Evolutionary conservation across 2,113 vertebrate genomes (phyloP).

Genomic region (Boleophthalmus pectinirostris): DNA sequence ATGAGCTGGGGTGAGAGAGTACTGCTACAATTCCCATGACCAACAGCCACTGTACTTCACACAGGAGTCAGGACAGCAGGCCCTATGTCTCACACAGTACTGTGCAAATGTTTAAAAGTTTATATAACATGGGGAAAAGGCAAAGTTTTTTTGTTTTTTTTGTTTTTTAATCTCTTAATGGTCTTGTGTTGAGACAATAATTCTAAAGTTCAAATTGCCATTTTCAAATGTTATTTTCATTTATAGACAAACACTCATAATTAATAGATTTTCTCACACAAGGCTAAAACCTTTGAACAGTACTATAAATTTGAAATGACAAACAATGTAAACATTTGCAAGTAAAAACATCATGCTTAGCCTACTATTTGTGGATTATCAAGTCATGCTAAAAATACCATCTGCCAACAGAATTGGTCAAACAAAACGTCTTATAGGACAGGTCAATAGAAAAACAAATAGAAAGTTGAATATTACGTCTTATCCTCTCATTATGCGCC

Average conservation of each 20-base stretch:
- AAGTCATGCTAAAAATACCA: conserved; percentile 38
- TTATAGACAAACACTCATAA: neutral
- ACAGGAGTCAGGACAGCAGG: conserved; percentile 19
- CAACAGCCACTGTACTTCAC: conserved; percentile 47
- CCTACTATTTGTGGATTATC: conserved; percentile 21
- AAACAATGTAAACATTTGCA: conserved; percentile 15
- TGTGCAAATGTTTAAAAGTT: neutral
- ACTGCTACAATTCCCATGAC: conserved; percentile 63
- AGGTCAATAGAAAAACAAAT: conserved; percentile 55
- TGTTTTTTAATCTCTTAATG: neutral
- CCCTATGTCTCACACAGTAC: neutral
- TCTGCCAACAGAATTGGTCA: conserved; percentile 45
- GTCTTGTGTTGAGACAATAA: neutral
- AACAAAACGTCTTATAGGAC: conserved; percentile 58
- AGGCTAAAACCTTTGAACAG: neutral
- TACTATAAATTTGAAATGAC: conserved; percentile 17
- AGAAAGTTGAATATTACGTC: conserved; percentile 60
- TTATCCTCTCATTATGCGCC: conserved; percentile 50
- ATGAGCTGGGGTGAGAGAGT: conserved; percentile 30
- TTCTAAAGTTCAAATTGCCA: neutral
- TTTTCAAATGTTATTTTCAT: neutral
- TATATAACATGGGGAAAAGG: neutral
- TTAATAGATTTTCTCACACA: neutral
- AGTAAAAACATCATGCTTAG: conserved; percentile 24
- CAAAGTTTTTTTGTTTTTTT: neutral